Conservation (phyloP, 2,797 vertebrate genomes). For the Acanthurus leucopareius region DNA sequence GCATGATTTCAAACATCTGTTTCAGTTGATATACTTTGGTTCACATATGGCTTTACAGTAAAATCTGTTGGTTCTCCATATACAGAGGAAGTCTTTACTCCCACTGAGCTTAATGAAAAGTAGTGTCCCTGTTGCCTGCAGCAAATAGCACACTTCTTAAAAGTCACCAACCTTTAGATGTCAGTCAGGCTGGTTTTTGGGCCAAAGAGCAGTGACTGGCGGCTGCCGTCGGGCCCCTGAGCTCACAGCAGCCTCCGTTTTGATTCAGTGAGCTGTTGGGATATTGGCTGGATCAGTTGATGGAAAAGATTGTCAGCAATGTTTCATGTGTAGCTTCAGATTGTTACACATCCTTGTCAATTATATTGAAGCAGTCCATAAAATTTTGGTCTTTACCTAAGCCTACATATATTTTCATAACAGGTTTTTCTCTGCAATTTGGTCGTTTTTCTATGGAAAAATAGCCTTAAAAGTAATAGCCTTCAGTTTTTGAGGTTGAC, state of each 20-base stretch:
- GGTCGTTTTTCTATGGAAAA: too few relatives aligned
- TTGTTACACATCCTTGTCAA: conserved; percentile 54
- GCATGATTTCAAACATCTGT: background rate
- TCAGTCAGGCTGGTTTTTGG: conserved; percentile 76
- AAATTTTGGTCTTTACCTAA: conserved; percentile 42
- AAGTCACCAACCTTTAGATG: conserved; percentile 73
- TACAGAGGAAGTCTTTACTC: conserved; percentile 20
- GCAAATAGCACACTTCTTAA: conserved; percentile 66
- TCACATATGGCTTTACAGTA: background rate
- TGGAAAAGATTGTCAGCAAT: conserved; percentile 40
- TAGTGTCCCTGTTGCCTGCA: conserved; percentile 48
- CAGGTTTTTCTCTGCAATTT: too few relatives aligned
- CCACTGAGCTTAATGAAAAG: conserved; percentile 64
- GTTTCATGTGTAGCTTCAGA: conserved; percentile 45
- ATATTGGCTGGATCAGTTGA: conserved; percentile 25
- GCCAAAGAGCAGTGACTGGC: conserved; percentile 62
- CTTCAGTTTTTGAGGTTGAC: too few relatives aligned
- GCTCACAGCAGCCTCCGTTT: conserved; percentile 37
- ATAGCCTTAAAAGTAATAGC: too few relatives aligned
- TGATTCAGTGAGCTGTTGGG: conserved; percentile 33
- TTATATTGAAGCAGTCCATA: conserved; percentile 56
- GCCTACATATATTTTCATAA: too few relatives aligned
- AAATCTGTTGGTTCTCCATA: background rate
- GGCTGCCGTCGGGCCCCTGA: conserved; percentile 32
- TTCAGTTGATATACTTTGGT: background rate